phyloP scores from a whole-genome alignment of 2,113 vertebrate species.

The Colistium nudipinnis region DNA sequence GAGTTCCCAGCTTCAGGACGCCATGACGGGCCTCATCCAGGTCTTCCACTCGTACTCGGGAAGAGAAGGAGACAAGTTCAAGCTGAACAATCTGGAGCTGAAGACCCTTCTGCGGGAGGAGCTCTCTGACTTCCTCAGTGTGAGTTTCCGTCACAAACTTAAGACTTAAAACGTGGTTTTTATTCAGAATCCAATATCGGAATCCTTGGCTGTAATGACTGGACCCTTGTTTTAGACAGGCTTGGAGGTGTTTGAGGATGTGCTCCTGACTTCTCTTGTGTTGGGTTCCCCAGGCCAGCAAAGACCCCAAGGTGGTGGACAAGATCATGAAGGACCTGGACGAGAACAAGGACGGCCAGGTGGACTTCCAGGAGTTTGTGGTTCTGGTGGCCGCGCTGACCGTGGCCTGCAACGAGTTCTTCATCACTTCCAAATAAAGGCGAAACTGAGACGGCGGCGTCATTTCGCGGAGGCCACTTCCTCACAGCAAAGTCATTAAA shows the following conservation, averaged over 20 bases:
- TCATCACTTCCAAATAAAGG: no score
- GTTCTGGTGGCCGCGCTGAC: constrained; percentile 90
- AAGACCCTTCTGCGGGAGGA: constrained; percentile 87
- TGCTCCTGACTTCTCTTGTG: no score
- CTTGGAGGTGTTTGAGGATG: no score
- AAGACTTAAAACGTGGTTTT: no score
- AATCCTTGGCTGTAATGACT: no score
- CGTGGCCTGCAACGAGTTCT: constrained; percentile 92
- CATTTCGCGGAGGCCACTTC: no score
- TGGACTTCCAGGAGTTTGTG: constrained; percentile 95
- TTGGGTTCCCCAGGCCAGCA: constrained; percentile 77
- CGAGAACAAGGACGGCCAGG: constrained; percentile 88
- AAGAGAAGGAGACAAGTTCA: constrained; percentile 92
- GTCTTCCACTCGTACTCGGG: constrained; percentile 91
- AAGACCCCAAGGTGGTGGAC: constrained; percentile 85
- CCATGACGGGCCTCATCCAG: constrained; percentile 86
- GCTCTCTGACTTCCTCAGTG: constrained; percentile 84
- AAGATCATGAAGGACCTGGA: constrained; percentile 92
- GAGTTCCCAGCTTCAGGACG: constrained; percentile 82
- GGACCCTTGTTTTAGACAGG: no score
- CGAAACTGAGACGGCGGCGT: no score
- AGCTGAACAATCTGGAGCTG: constrained; percentile 90
- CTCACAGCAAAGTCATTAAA: background rate
- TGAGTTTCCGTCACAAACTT: constrained; percentile 65
- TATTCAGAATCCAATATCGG: no score